Evolutionary conservation across 2,888 invertebrate genomes (phyloP).

Genomic region (Nomada ferruginata): DNA sequence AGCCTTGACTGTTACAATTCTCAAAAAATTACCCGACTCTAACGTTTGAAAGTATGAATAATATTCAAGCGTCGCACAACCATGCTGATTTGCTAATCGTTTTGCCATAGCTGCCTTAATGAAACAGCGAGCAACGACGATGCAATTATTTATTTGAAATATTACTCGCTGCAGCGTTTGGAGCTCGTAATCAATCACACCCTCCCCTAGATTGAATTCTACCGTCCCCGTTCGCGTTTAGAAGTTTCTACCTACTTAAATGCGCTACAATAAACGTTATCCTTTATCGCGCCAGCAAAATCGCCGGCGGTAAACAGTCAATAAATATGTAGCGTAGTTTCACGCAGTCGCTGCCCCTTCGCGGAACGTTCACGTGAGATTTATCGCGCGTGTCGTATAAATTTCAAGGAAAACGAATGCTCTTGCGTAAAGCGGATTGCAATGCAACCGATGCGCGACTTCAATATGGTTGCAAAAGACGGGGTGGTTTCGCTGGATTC

Average conservation of each 20-base stretch:
- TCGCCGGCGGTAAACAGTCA: constrained; percentile 45
- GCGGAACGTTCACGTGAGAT: constrained; percentile 17
- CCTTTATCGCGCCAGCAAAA: constrained; percentile 34
- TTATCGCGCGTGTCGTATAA: constrained; percentile 26
- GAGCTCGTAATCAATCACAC: constrained; percentile 34
- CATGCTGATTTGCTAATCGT: constrained; percentile 14
- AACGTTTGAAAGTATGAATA: constrained; percentile 11
- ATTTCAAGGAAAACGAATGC: constrained; percentile 13
- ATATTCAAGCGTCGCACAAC: constrained; percentile 3
- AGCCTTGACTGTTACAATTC: neutral
- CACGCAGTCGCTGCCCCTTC: constrained; percentile 6
- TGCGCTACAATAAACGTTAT: constrained; percentile 43
- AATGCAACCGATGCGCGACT: neutral
- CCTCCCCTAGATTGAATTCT: constrained; percentile 19
- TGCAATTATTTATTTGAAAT: constrained; percentile 51
- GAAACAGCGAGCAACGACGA: constrained; percentile 30
- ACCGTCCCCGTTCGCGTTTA: constrained; percentile 41
- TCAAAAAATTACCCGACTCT: neutral
- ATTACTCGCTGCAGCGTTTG: constrained; percentile 14
- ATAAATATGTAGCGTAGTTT: constrained; percentile 48
- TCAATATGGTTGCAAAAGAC: too few species aligned
- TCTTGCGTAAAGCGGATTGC: neutral
- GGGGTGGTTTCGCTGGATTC: too few species aligned
- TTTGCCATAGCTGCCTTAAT: constrained; percentile 39
- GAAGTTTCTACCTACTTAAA: constrained; percentile 42